phyloP scores from a whole-genome alignment of 1,140 invertebrate genomes.

The Meloidogyne floridensis region DNA sequence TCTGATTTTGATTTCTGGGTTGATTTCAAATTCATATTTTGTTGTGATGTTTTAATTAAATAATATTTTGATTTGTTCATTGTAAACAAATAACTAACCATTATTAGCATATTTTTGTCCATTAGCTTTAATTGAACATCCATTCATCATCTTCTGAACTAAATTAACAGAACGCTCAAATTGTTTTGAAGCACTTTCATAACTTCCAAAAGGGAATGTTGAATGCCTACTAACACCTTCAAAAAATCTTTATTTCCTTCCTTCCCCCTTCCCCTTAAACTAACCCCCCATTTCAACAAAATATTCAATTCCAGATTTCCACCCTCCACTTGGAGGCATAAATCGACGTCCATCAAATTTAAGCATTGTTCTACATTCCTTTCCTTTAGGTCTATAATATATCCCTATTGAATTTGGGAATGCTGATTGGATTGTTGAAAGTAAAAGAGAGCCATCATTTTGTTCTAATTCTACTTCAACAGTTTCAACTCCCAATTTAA shows the following conservation, averaged over 20 bases:
- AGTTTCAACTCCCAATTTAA: slow-evolving; percentile 16
- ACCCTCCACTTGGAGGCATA: slow-evolving; percentile 21
- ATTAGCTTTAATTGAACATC: slow-evolving; percentile 5
- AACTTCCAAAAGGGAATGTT: slow-evolving; percentile 27
- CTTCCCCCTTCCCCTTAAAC: neutral
- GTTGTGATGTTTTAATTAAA: no score
- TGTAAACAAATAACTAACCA: neutral
- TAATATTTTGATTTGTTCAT: neutral
- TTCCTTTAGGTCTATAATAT: slow-evolving; percentile 17
- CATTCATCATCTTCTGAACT: slow-evolving; percentile 31
- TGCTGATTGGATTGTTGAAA: slow-evolving; percentile 27
- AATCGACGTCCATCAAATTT: slow-evolving; percentile 32
- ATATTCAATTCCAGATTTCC: slow-evolving; percentile 18
- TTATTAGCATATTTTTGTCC: neutral
- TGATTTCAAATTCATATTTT: neutral
- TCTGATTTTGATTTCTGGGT: neutral
- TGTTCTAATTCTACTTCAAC: slow-evolving; percentile 19
- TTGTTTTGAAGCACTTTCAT: slow-evolving; percentile 26
- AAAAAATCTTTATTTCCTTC: neutral
- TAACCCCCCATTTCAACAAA: slow-evolving; percentile 32
- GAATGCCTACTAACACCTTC: slow-evolving; percentile 6
- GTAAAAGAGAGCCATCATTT: slow-evolving; percentile 15
- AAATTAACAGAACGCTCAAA: slow-evolving; percentile 29
- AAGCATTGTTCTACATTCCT: slow-evolving; percentile 16
- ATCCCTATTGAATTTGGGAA: slow-evolving; percentile 25